phyloP scores from a whole-genome alignment of 2,113 vertebrate genomes.

The Xiphophorus couchianus region DNA sequence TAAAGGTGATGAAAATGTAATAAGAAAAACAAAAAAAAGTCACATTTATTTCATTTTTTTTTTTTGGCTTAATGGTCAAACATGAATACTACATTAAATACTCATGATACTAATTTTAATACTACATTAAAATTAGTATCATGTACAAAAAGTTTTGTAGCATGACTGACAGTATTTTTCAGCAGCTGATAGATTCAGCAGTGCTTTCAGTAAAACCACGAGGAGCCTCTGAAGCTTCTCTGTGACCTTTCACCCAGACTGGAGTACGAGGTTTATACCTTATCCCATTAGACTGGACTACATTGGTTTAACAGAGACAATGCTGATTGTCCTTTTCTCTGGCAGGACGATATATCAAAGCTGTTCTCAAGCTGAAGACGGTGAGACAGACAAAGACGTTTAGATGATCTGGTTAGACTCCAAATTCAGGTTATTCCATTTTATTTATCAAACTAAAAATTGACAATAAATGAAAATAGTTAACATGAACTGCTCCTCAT shows the following conservation, averaged over 20 bases:
- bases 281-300: constrained; percentile 59
- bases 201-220: not conserved
- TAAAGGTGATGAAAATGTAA: no score
- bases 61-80: no score
- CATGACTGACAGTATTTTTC: not conserved
- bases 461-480: constrained; percentile 16
- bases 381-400: constrained; percentile 18
- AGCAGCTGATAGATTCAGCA: not conserved
- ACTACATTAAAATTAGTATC: no score
- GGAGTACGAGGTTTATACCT: constrained; percentile 43
- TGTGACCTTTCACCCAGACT: constrained; percentile 48
- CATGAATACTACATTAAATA: no score
- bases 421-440: not conserved
- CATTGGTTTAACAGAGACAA: constrained; percentile 5
- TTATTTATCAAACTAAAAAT: constrained; percentile 8
- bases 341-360: constrained; percentile 13
- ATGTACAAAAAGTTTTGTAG: not conserved
- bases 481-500: constrained; percentile 13
- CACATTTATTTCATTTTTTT: no score
- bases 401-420: constrained; percentile 42
- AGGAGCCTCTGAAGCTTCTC: not conserved
- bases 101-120: no score
- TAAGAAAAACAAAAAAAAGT: no score
- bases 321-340: constrained; percentile 10
- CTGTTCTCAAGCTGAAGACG: constrained; percentile 1